Evolutionary conservation across 1,140 invertebrate genomes (phyloP).

Genomic region (Rhagoletis pomonella): DNA sequence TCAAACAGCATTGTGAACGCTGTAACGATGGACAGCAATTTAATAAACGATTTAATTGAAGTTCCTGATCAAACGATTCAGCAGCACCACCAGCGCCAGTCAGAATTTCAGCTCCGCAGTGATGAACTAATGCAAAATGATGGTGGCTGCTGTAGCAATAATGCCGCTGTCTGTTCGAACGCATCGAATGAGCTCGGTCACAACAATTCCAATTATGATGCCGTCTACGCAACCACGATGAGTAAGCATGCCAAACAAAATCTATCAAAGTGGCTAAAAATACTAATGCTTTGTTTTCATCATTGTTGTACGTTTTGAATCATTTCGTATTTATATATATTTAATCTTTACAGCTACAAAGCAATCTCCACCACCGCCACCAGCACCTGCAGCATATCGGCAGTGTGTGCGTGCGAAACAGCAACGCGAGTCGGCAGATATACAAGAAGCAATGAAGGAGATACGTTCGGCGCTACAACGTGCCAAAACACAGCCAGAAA

Average conservation of each 20-base stretch:
- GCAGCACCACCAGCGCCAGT: constrained; percentile 26
- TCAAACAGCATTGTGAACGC: constrained; percentile 4
- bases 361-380: constrained; percentile 60
- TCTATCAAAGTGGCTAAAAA: background rate
- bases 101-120: constrained; percentile 3
- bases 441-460: constrained; percentile 87
- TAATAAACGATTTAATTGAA: constrained; percentile 62
- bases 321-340: background rate
- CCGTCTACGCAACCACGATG: constrained; percentile 54
- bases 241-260: constrained; percentile 23
- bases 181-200: constrained; percentile 54
- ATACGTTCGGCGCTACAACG: constrained; percentile 86
- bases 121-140: constrained; percentile 55
- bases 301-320: constrained; percentile 4
- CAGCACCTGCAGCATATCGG: constrained; percentile 58
- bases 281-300: background rate
- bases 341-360: constrained; percentile 37
- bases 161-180: constrained; percentile 26
- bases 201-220: constrained; percentile 57
- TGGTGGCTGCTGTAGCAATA: constrained; percentile 55
- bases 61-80: constrained; percentile 32
- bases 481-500: constrained; percentile 76
- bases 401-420: constrained; percentile 53
- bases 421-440: constrained; percentile 63
- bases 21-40: constrained; percentile 52